Base-by-base conservation (phyloP, 2,888 invertebrate species). In the Tiphia femorata region DNA sequence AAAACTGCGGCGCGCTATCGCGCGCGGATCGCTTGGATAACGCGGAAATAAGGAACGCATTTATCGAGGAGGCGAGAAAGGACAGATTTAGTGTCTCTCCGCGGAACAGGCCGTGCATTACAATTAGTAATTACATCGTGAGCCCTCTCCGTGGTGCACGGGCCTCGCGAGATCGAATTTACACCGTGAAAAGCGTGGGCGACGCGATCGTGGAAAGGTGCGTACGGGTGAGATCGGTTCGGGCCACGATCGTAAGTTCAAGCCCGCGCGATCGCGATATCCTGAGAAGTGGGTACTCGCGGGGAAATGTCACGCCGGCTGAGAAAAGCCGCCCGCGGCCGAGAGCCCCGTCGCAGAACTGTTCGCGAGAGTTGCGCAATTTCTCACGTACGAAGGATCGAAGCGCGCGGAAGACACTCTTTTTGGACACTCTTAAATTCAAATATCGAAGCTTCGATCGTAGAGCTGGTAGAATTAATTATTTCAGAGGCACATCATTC, bases 121-220 rank as follows among this genome's bases (percentile, higher is more conserved):
- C 72, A 72, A 72, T 72, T 69, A 72, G 72, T 70, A 72, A 72
- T 72, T 70, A 72, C 67, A 58, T 23, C 54, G n/a, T n/a, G n/a
- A n/a, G n/a, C n/a, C n/a, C n/a, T n/a, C n/a, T n/a, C 12, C n/a
- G n/a, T 7, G 29, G 29, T 12, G 37, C 16, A 42, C 20, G 20
- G 43, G 8, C n/a, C 25, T 29, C 55, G 55, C 41, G 60, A 49
- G 66, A 66, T 70, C 69, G 67, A 49, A 56, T 61, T 58, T 64
- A 46, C 50, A 42, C 50, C 38, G 40, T 52, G 62, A 41, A 57
- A 58, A 41, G 55, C 67, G 72, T 72, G 62, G 72, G 72, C 72
- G 68, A 2, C n/a, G n/a, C 47, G 20, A 43, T 6, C 52, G 48
- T 23, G 48, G 42, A 44, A 29, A 38, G 50, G 42, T 21, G 37